These are phyloP conservation scores for Drosophila lowei DNA, from an alignment of 1,140 invertebrate species.

Conservation along the genomic window DNA sequence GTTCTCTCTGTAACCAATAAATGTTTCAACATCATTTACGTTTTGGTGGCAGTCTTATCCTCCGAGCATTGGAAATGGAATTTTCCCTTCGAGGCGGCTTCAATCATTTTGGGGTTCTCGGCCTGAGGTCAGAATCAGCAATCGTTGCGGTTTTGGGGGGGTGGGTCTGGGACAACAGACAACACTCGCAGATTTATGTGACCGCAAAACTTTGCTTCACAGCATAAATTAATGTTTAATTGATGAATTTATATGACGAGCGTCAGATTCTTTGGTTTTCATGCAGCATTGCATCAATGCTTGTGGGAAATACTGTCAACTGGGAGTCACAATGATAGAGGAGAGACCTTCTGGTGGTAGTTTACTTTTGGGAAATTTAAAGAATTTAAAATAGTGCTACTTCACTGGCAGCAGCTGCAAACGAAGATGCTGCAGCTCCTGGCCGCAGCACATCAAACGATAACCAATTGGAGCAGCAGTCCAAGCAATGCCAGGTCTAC, in stretches of 20 bases:
- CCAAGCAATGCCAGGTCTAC: slow-evolving; percentile 88
- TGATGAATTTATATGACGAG: slow-evolving; percentile 63
- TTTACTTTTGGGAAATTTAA: background rate
- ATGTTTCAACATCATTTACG: slow-evolving; percentile 71
- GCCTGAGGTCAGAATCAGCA: slow-evolving; percentile 27
- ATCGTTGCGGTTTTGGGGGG: slow-evolving; percentile 15
- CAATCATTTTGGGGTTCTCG: slow-evolving; percentile 51
- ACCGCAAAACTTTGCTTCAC: slow-evolving; percentile 68
- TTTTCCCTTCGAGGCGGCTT: slow-evolving; percentile 42
- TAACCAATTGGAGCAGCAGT: slow-evolving; percentile 85
- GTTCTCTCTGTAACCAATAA: slow-evolving; percentile 59
- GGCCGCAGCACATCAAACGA: slow-evolving; percentile 84
- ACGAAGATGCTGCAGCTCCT: slow-evolving; percentile 84
- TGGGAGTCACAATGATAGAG: background rate
- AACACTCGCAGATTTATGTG: slow-evolving; percentile 69
- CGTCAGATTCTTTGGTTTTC: slow-evolving; percentile 17
- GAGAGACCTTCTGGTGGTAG: no score
- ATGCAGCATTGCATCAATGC: slow-evolving; percentile 23
- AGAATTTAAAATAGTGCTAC: background rate
- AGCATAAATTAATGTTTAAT: slow-evolving; percentile 75
- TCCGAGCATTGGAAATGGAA: slow-evolving; percentile 48
- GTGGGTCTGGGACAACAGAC: slow-evolving; percentile 37
- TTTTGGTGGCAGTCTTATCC: slow-evolving; percentile 52
- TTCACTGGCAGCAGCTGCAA: slow-evolving; percentile 87
- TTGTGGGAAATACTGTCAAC: no score